Percentiles rank a stretch among this genome's conserved stretches.
These are phyloP conservation scores for Lerema accius DNA, from an alignment of 1,140 invertebrate genomes.

Conservation along the genomic window DNA sequence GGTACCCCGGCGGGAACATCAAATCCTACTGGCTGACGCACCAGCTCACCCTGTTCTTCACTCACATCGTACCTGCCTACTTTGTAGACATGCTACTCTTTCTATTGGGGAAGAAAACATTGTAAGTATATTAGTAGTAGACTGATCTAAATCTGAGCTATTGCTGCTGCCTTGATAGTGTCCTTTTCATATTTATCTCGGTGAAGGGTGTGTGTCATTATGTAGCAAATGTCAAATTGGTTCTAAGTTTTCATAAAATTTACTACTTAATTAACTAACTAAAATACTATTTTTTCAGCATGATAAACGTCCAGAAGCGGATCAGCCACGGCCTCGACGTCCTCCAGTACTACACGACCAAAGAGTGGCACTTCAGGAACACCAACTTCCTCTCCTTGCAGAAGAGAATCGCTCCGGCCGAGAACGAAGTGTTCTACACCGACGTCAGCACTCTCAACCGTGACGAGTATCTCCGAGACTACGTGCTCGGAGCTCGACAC, in stretches of 20 bases:
- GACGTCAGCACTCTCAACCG: slow-evolving; percentile 80
- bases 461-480: slow-evolving; percentile 87
- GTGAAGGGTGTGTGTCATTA: too few species aligned
- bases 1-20: slow-evolving; percentile 91
- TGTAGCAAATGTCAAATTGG: too few species aligned
- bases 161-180: too few species aligned
- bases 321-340: slow-evolving; percentile 85
- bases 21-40: slow-evolving; percentile 88
- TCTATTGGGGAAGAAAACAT: slow-evolving; percentile 89
- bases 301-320: slow-evolving; percentile 86
- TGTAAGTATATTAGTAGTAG: slow-evolving; percentile 86
- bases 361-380: slow-evolving; percentile 92
- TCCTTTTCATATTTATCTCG: too few species aligned
- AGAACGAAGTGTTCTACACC: slow-evolving; percentile 84
- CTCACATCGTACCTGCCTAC: slow-evolving; percentile 92
- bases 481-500: slow-evolving; percentile 88
- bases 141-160: too few species aligned
- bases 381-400: slow-evolving; percentile 85
- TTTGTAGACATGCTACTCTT: slow-evolving; percentile 87
- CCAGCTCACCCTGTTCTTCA: slow-evolving; percentile 86
- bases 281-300: slow-evolving; percentile 78
- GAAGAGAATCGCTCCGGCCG: slow-evolving; percentile 83
- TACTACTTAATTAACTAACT: too few species aligned
- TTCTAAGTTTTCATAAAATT: too few species aligned
- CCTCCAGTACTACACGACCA: slow-evolving; percentile 93